Conservation (phyloP, 2,113 vertebrate genomes). For the Pleuronectes platessa region DNA sequence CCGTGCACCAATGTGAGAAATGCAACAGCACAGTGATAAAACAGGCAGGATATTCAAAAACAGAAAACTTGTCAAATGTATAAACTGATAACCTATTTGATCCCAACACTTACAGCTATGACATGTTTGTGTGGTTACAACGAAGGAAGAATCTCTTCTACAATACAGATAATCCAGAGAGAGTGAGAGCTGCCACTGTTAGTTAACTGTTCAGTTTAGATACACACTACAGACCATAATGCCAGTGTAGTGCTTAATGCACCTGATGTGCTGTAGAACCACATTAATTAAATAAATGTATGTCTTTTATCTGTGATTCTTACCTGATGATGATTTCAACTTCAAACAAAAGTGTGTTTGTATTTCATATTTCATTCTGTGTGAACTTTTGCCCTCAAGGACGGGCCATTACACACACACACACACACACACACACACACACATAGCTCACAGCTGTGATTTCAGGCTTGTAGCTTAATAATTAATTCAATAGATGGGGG, state of each 20-base stretch:
- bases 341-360: slow-evolving; percentile 24
- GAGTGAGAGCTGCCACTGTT: too few relatives aligned
- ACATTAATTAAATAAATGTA: slow-evolving; percentile 7
- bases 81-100: neutral
- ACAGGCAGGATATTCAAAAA: neutral
- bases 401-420: too few relatives aligned
- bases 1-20: neutral
- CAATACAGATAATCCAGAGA: too few relatives aligned
- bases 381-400: slow-evolving; percentile 11
- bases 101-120: too few relatives aligned
- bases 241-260: too few relatives aligned
- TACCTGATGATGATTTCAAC: slow-evolving; percentile 7
- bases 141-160: too few relatives aligned
- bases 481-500: slow-evolving; percentile 49
- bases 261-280: neutral
- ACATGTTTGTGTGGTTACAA: too few relatives aligned
- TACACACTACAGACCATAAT: too few relatives aligned
- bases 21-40: neutral
- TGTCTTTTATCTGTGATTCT: too few relatives aligned
- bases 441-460: slow-evolving; percentile 14
- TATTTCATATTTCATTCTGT: slow-evolving; percentile 35
- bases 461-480: slow-evolving; percentile 37
- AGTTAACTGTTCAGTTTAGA: too few relatives aligned
- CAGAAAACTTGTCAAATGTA: neutral
- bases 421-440: neutral